These are phyloP conservation scores for Taurulus bubalis DNA, from an alignment of 2,113 vertebrate species.

Conservation along the genomic window DNA sequence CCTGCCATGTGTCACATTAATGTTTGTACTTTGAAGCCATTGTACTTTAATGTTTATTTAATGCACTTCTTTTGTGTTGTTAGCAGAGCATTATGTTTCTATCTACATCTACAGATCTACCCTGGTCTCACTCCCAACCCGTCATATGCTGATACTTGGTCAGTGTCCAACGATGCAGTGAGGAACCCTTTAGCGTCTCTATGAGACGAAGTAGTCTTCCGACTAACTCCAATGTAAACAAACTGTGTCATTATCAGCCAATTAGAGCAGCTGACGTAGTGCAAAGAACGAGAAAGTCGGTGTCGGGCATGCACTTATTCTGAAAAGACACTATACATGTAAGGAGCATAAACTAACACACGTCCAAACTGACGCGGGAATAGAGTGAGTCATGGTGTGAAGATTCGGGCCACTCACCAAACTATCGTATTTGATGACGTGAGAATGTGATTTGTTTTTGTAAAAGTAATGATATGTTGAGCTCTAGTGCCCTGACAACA, in stretches of 20 bases:
- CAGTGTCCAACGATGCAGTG: not conserved
- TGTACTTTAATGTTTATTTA: conserved; percentile 45
- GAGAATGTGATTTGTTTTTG: not conserved
- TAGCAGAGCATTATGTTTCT: not conserved
- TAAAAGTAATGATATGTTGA: conserved; percentile 35
- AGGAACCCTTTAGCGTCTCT: not conserved
- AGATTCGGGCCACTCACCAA: not conserved
- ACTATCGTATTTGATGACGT: conserved; percentile 19
- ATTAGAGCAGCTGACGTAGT: not conserved
- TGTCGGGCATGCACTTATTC: not conserved
- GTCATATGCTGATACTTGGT: not conserved
- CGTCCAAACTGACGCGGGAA: not conserved
- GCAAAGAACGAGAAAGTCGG: not conserved
- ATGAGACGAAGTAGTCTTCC: not conserved
- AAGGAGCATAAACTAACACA: not conserved
- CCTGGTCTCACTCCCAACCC: not conserved
- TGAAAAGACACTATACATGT: not conserved
- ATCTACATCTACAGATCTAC: not conserved
- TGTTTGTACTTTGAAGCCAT: conserved; percentile 38
- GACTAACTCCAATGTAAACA: not conserved
- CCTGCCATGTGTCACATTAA: conserved; percentile 30
- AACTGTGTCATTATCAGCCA: not conserved
- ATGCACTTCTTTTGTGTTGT: conserved; percentile 5
- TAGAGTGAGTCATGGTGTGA: not conserved
- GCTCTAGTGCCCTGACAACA: conserved; percentile 31